Evolutionary conservation across 2,797 vertebrate genomes (phyloP).

Genomic region (Tragelaphus eurycerus): DNA sequence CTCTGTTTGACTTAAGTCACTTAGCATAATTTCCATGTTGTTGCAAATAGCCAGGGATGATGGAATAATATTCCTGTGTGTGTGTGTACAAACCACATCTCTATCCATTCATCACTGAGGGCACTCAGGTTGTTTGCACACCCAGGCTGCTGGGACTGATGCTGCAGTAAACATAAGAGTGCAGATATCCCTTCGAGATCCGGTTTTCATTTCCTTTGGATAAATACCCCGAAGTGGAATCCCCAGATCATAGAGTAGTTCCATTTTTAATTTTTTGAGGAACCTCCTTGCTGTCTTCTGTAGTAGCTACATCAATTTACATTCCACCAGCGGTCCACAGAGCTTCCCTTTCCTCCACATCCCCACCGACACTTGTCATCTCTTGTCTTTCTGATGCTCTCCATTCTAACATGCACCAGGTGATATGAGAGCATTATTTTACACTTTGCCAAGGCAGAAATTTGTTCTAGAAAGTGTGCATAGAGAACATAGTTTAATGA

Average conservation of each 20-base stretch:
- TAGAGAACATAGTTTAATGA: not conserved
- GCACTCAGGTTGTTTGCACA: not conserved
- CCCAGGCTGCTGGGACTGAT: not conserved
- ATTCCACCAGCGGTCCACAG: not conserved
- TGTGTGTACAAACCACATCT: not conserved
- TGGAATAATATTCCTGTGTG: not conserved
- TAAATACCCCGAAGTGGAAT: not conserved
- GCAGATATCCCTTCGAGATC: not conserved
- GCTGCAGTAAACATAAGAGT: not conserved
- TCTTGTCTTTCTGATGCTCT: too few relatives aligned
- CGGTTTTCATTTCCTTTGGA: not conserved
- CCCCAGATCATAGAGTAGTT: not conserved
- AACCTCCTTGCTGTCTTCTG: not conserved
- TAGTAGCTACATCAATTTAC: not conserved
- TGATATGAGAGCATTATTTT: too few relatives aligned
- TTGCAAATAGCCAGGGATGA: not conserved
- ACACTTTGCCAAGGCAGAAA: not conserved
- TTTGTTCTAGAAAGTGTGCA: not conserved
- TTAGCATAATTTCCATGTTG: not conserved
- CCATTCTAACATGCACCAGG: not conserved
- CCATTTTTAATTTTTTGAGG: not conserved
- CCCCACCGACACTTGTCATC: not conserved
- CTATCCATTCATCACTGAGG: not conserved
- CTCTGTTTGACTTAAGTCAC: not conserved
- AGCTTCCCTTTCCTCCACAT: not conserved